Evolutionary conservation across 2,113 vertebrate genomes (phyloP).

Genomic region (Indicator maculatus): DNA sequence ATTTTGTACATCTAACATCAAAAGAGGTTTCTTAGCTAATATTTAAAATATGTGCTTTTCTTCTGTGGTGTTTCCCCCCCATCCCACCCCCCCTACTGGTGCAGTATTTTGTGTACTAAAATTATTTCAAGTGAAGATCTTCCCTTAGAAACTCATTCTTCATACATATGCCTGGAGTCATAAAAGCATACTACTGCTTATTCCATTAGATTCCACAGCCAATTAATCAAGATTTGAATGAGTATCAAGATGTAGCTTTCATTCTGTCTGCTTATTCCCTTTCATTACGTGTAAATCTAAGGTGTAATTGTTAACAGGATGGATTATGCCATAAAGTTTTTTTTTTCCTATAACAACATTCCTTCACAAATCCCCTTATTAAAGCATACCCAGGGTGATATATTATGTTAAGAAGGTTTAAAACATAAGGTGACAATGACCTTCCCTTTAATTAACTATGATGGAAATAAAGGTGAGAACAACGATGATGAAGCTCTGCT

Average conservation of each 20-base stretch:
- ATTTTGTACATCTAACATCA: conserved; percentile 48
- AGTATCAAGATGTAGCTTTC: conserved; percentile 75
- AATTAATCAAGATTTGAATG: conserved; percentile 80
- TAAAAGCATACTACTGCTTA: conserved; percentile 49
- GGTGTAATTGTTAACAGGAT: conserved; percentile 83
- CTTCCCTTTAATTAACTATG: conserved; percentile 99
- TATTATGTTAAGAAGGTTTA: conserved; percentile 97
- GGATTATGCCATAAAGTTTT: conserved; percentile 77
- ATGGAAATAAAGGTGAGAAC: conserved; percentile 98
- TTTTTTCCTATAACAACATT: conserved; percentile 80
- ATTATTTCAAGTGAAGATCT: conserved; percentile 46
- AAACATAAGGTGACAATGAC: conserved; percentile 96
- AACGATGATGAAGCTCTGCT: conserved; percentile 89
- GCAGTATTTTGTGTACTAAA: conserved; percentile 17
- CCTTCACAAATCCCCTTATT: conserved; percentile 84
- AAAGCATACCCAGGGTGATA: conserved; percentile 87
- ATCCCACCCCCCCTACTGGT: neutral
- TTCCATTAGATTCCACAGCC: conserved; percentile 67
- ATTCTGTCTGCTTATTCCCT: conserved; percentile 83
- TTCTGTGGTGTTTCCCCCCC: neutral
- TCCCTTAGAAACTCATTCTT: conserved; percentile 52
- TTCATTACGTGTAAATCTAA: conserved; percentile 78
- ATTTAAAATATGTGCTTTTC: conserved; percentile 17
- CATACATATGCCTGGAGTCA: conserved; percentile 20
- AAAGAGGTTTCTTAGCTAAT: conserved; percentile 18